Evolutionary conservation across 92 coral and sea anemone genomes (phyloP).

Genomic region (Paramuricea clavata): DNA sequence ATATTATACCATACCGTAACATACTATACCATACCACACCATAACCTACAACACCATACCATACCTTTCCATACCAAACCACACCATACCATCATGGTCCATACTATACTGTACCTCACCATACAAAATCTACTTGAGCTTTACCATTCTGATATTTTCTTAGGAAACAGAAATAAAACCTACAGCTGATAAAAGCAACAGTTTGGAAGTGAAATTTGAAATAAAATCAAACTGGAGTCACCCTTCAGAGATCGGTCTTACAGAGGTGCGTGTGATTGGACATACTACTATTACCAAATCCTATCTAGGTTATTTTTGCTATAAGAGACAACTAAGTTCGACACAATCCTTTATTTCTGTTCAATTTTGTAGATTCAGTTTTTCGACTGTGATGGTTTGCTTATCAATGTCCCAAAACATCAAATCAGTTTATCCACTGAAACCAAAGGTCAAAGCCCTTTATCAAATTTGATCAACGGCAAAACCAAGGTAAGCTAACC

Average conservation of each 20-base stretch:
- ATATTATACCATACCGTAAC: too few relatives aligned
- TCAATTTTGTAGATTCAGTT: slow-evolving; percentile 79
- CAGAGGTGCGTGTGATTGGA: slow-evolving; percentile 77
- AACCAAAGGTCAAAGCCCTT: slow-evolving; percentile 70
- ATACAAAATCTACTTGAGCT: neutral
- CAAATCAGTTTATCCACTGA: slow-evolving; percentile 72
- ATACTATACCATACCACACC: too few relatives aligned
- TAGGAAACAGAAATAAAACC: slow-evolving; percentile 17
- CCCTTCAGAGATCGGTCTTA: slow-evolving; percentile 81
- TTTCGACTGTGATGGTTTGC: slow-evolving; percentile 70
- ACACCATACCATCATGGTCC: neutral
- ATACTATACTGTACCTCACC: slow-evolving; percentile 4
- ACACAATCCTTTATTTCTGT: neutral
- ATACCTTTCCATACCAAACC: neutral
- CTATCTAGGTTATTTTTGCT: too few relatives aligned
- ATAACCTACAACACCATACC: neutral
- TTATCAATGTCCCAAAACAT: slow-evolving; percentile 52
- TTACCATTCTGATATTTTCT: neutral
- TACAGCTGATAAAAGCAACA: slow-evolving; percentile 37
- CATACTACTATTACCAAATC: neutral
- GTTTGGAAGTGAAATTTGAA: slow-evolving; percentile 82
- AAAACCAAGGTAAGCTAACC: slow-evolving; percentile 81
- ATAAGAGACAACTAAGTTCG: too few relatives aligned
- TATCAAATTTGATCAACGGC: slow-evolving; percentile 80
- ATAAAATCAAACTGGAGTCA: slow-evolving; percentile 93